A percentile compares a stretch with the other conserved stretches of the same genome.
These are phyloP conservation scores for Rhinoptilus africanus DNA, from an alignment of 2,113 vertebrate species.

Conservation along the genomic window DNA sequence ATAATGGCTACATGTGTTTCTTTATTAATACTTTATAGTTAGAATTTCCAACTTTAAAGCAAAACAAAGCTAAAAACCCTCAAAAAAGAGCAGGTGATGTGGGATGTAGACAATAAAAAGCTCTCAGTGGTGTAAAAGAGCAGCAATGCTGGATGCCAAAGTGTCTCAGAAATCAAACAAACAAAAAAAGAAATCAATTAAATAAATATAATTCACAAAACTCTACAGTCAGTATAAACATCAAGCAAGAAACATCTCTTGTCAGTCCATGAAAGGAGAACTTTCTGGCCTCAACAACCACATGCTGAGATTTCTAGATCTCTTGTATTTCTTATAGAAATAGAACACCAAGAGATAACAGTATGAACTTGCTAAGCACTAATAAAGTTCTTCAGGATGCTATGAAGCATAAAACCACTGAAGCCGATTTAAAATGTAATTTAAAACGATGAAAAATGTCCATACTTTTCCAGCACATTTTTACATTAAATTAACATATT, in stretches of 20 bases:
- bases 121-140: neutral
- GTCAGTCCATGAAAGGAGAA: constrained; percentile 36
- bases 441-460: neutral
- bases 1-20: neutral
- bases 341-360: constrained; percentile 4
- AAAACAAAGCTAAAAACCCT: neutral
- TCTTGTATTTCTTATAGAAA: constrained; percentile 29
- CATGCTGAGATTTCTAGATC: constrained; percentile 38
- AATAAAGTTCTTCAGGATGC: neutral
- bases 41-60: neutral
- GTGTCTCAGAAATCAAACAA: neutral
- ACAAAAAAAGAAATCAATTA: neutral
- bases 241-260: neutral
- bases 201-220: neutral
- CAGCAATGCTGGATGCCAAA: neutral
- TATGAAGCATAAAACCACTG: neutral
- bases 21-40: neutral
- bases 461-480: neutral
- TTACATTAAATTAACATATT: neutral
- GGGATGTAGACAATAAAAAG: neutral
- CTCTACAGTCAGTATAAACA: constrained; percentile 8
- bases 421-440: neutral
- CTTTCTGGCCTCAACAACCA: constrained; percentile 13
- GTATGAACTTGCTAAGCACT: neutral
- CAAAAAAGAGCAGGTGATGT: neutral